phyloP scores from a whole-genome alignment of 2,888 invertebrate species.

The Kryphioiulus occultus region DNA sequence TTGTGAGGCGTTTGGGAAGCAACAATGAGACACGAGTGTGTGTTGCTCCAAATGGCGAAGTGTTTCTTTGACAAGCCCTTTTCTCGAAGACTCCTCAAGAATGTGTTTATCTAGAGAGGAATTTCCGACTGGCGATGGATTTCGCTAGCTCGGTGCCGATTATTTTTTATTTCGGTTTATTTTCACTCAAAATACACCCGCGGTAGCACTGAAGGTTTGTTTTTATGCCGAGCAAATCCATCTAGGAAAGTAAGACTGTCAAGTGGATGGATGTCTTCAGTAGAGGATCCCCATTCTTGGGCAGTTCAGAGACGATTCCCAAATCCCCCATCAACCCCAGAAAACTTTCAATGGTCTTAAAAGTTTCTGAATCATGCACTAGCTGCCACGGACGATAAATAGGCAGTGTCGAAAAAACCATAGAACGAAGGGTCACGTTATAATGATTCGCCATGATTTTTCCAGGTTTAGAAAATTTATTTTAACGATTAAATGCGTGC shows the following conservation, averaged over 20 bases:
- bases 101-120: constrained; percentile 37
- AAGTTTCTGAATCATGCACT: constrained; percentile 8
- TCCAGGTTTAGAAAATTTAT: too few relatives aligned
- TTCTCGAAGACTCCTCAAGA: background rate
- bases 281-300: background rate
- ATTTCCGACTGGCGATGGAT: constrained; percentile 13
- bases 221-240: constrained; percentile 16
- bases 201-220: constrained; percentile 25
- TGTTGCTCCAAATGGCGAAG: constrained; percentile 22
- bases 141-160: constrained; percentile 3
- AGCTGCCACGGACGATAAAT: background rate
- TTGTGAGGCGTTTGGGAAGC: background rate
- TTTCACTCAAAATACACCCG: constrained; percentile 35
- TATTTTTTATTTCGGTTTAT: constrained; percentile 28
- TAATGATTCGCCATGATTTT: too few relatives aligned
- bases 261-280: constrained; percentile 1
- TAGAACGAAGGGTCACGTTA: too few relatives aligned
- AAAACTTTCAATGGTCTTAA: background rate
- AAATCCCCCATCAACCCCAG: background rate
- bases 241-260: constrained; percentile 7
- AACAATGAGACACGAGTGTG: background rate
- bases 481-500: too few relatives aligned
- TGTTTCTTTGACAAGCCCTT: constrained; percentile 34
- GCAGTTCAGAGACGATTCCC: constrained; percentile 3
- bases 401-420: background rate